Evolutionary conservation across 2,113 vertebrate species (phyloP).

Genomic region (Melanocharis versteri): DNA sequence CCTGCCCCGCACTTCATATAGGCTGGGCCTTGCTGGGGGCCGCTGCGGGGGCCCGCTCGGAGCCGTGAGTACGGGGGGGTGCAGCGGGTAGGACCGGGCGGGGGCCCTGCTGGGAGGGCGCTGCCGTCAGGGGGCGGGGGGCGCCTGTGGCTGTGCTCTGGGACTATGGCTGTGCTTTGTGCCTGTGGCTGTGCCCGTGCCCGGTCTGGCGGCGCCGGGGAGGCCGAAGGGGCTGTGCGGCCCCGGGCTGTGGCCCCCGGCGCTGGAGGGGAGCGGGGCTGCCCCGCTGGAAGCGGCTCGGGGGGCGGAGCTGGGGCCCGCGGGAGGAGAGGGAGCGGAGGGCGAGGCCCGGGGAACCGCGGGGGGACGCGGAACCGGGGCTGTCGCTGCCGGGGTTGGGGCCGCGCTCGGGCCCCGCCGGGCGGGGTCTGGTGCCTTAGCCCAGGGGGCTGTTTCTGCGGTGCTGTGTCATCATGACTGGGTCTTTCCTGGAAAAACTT

Average conservation of each 20-base stretch:
- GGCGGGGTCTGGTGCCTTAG: background rate
- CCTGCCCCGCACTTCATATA: background rate
- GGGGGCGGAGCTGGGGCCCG: background rate
- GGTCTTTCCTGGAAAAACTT: background rate
- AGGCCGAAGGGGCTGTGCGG: background rate
- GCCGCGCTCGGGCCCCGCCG: fast-evolving
- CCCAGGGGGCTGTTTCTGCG: background rate
- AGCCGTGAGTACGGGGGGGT: background rate
- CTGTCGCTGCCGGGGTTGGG: background rate
- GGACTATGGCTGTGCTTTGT: fast-evolving
- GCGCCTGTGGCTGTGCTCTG: too few species aligned
- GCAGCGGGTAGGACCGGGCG: background rate
- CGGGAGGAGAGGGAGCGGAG: background rate
- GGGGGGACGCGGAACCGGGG: fast-evolving
- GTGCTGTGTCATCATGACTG: background rate
- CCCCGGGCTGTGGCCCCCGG: background rate
- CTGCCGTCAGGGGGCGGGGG: background rate
- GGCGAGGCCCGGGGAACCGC: fast-evolving
- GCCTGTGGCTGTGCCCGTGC: too few species aligned
- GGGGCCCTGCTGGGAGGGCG: background rate
- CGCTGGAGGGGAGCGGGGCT: background rate
- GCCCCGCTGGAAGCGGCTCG: background rate
- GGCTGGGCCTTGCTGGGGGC: background rate
- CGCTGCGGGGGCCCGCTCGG: fast-evolving
- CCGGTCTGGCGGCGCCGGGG: too few species aligned